Percentiles rank a stretch among this genome's conserved stretches.
Conservation (phyloP, 2,888 invertebrate genomes). For the Euclidia mi region DNA sequence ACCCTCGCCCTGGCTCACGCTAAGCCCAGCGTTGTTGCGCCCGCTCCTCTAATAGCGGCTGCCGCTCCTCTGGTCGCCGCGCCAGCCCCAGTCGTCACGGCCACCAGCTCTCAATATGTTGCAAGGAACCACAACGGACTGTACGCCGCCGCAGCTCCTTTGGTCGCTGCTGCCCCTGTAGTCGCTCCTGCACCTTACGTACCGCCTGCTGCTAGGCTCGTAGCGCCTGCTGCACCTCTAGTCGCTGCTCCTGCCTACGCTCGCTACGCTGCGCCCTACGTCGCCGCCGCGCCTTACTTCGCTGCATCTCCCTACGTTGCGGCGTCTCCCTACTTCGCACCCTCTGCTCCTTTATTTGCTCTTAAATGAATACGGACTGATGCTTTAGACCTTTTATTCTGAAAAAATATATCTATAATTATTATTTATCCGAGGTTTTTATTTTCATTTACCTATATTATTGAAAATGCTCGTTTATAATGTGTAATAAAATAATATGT, state of each 20-base stretch:
- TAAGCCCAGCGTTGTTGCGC: constrained; percentile 48
- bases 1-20: constrained; percentile 82
- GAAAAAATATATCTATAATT: constrained; percentile 35
- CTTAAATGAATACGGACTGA: constrained; percentile 74
- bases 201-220: constrained; percentile 57
- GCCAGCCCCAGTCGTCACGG: constrained; percentile 91
- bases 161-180: constrained; percentile 81
- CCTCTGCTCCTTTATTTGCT: constrained; percentile 76
- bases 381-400: constrained; percentile 56
- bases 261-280: constrained; percentile 51
- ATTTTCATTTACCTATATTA: no score
- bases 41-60: constrained; percentile 76
- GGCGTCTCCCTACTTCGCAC: constrained; percentile 65
- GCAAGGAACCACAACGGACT: constrained; percentile 90
- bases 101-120: constrained; percentile 91
- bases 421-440: no score
- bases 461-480: no score
- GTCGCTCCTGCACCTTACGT: constrained; percentile 53
- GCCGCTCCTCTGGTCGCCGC: constrained; percentile 75
- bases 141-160: constrained; percentile 84
- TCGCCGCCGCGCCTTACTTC: constrained; percentile 51
- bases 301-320: constrained; percentile 9
- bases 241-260: constrained; percentile 60
- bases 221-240: constrained; percentile 62
- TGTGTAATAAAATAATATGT: no score